Percentiles rank a stretch among this genome's conserved stretches.
These are phyloP conservation scores for Formica exsecta DNA, from an alignment of 1,140 invertebrate genomes.

Conservation along the genomic window DNA sequence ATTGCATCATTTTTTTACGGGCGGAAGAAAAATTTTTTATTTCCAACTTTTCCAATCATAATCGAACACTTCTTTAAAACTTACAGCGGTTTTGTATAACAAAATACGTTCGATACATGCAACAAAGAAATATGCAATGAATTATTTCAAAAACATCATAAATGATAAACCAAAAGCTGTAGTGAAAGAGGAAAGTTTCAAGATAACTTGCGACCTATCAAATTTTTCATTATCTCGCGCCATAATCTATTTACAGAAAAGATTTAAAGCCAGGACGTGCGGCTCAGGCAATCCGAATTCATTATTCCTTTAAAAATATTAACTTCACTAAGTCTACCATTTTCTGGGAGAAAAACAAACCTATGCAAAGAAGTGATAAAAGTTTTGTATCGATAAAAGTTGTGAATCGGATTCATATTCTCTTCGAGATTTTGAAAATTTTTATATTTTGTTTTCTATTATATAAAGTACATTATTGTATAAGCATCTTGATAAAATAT, in stretches of 20 bases:
- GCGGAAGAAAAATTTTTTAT: neutral
- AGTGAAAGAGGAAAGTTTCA: constrained; percentile 42
- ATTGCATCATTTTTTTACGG: neutral
- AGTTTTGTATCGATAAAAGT: constrained; percentile 32
- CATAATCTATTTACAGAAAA: constrained; percentile 75
- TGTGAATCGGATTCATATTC: neutral
- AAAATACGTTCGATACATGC: neutral
- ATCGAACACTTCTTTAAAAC: neutral
- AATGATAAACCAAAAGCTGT: constrained; percentile 36
- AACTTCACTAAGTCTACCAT: constrained; percentile 67
- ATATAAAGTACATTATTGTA: neutral
- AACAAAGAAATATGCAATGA: neutral
- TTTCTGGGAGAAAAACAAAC: constrained; percentile 59
- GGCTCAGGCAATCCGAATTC: constrained; percentile 66
- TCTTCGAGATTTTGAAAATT: neutral
- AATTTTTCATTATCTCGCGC: constrained; percentile 77
- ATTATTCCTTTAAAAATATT: constrained; percentile 79
- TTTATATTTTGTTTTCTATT: neutral
- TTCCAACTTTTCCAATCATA: neutral
- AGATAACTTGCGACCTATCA: constrained; percentile 69
- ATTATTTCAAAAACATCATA: constrained; percentile 1
- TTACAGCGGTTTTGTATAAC: neutral
- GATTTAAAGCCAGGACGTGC: constrained; percentile 74
- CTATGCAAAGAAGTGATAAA: constrained; percentile 62
- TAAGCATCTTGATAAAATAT: neutral